Percentiles rank a stretch among this genome's conserved stretches.
phyloP scores from a whole-genome alignment of 2,113 vertebrate species.

The Anarhynchus alexandrinus region DNA sequence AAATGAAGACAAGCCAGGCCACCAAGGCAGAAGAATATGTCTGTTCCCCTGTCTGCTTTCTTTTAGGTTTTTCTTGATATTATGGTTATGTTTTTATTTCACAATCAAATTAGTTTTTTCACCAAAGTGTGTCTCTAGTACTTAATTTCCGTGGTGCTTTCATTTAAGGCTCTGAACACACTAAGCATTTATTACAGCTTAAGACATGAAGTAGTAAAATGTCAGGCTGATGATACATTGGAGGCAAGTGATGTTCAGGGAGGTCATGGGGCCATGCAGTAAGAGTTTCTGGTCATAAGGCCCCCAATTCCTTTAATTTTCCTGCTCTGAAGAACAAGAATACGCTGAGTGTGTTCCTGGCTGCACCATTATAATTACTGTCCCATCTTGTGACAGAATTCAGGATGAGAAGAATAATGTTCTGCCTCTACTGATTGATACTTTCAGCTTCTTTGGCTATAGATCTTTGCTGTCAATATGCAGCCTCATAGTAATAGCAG shows the following conservation, averaged over 20 bases:
- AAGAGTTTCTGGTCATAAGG: background rate
- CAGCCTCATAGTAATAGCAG: background rate
- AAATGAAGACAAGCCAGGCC: background rate
- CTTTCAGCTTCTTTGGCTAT: background rate
- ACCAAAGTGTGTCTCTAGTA: background rate
- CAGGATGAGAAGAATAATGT: background rate
- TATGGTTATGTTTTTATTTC: background rate
- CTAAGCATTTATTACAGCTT: background rate
- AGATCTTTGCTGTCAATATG: background rate
- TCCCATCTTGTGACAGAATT: background rate
- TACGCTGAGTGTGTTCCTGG: background rate
- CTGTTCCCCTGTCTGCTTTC: background rate
- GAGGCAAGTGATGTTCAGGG: background rate
- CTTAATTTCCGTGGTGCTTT: background rate
- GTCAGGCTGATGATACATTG: background rate
- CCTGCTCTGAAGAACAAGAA: background rate
- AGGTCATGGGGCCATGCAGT: background rate
- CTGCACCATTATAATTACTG: background rate
- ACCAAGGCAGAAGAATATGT: background rate
- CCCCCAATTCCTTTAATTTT: background rate
- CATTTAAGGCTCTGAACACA: background rate
- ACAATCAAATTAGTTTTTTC: background rate
- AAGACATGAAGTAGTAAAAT: background rate
- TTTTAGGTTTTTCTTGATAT: background rate
- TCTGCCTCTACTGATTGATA: background rate